A percentile compares a stretch with the other conserved stretches of the same genome.
phyloP scores from a whole-genome alignment of 2,888 invertebrate species.

The Amiota minor region DNA sequence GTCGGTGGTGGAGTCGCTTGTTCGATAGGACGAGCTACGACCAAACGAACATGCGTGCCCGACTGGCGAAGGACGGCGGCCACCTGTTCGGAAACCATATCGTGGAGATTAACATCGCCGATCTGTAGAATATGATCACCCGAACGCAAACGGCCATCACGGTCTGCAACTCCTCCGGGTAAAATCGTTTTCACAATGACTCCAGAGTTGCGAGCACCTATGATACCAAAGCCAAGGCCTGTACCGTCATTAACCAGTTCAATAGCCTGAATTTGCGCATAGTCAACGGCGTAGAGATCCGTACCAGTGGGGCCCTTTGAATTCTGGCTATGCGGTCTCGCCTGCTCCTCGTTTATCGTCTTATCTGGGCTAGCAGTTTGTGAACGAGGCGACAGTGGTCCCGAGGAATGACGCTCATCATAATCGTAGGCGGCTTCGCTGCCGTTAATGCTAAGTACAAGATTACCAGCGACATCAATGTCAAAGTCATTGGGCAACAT shows the following conservation, averaged over 20 bases:
- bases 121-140: slow-evolving; percentile 99
- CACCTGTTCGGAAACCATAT: slow-evolving; percentile 98
- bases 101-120: slow-evolving; percentile 90
- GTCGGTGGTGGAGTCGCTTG: slow-evolving; percentile 76
- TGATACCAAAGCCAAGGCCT: slow-evolving; percentile 98
- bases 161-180: slow-evolving; percentile 97
- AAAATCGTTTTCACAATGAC: slow-evolving; percentile 99
- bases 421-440: slow-evolving; percentile 77
- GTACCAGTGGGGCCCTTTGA: slow-evolving; percentile 78
- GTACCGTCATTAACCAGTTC: slow-evolving; percentile 98
- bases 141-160: slow-evolving; percentile 95
- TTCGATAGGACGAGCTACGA: slow-evolving; percentile 94
- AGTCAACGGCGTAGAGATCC: slow-evolving; percentile 88
- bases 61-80: slow-evolving; percentile 96
- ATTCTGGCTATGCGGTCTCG: slow-evolving; percentile 76
- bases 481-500: slow-evolving; percentile 95
- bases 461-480: slow-evolving; percentile 86
- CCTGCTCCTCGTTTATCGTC: slow-evolving; percentile 72
- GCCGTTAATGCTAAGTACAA: slow-evolving; percentile 79
- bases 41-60: slow-evolving; percentile 93
- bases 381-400: slow-evolving; percentile 80
- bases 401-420: slow-evolving; percentile 83
- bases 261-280: slow-evolving; percentile 97
- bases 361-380: slow-evolving; percentile 78
- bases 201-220: slow-evolving; percentile 96